Evolutionary conservation across 2,797 vertebrate genomes (phyloP).

Genomic region (Sebastes taczanowskii): DNA sequence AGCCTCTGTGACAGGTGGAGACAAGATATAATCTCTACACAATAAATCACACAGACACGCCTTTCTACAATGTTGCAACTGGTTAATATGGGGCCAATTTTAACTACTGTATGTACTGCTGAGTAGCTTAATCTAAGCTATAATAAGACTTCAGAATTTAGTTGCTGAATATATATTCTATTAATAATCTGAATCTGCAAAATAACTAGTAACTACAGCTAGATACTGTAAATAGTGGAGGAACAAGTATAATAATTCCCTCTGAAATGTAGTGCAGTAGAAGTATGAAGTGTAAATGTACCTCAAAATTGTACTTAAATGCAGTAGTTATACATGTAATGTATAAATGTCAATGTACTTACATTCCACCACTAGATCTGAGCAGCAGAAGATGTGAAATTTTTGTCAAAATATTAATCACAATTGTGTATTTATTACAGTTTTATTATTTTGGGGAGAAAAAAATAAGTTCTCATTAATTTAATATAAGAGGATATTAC

Average conservation of each 20-base stretch:
- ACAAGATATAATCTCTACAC: conserved; percentile 8
- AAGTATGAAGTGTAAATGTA: neutral
- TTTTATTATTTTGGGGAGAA: neutral
- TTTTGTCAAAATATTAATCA: neutral
- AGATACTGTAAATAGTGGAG: neutral
- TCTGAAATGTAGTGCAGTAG: neutral
- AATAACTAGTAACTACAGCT: neutral
- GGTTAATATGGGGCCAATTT: neutral
- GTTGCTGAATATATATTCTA: neutral
- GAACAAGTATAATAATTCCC: neutral
- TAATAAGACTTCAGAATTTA: neutral
- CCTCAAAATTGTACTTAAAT: neutral
- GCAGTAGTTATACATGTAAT: neutral
- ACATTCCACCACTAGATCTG: neutral
- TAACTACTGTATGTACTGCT: neutral
- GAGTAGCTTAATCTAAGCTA: neutral
- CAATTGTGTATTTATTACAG: neutral
- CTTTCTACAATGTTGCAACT: conserved; percentile 6
- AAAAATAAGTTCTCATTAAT: neutral
- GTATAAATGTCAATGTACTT: neutral
- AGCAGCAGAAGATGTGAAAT: neutral
- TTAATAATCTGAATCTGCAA: neutral
- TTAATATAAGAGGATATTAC: neutral
- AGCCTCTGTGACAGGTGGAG: conserved; percentile 15
- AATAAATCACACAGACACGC: conserved; percentile 41